Evolutionary conservation across 2,888 invertebrate genomes (phyloP).

Genomic region (Lasioglossum lativentre): DNA sequence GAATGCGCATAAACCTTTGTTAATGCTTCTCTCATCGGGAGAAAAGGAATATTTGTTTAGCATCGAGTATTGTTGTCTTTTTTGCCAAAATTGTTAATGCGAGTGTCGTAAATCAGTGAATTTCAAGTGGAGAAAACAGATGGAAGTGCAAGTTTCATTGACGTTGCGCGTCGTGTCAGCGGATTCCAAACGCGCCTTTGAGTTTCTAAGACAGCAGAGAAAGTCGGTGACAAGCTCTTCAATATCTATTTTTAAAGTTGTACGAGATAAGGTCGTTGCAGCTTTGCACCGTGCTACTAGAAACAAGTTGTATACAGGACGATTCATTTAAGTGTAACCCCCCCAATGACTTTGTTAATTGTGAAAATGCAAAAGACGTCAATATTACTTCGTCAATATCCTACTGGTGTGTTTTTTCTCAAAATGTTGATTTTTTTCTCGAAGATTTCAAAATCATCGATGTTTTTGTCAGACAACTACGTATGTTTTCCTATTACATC

Average conservation of each 20-base stretch:
- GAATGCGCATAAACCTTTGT: no score
- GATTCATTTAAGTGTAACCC: no score
- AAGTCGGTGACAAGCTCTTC: slow-evolving; percentile 54
- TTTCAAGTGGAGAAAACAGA: background rate
- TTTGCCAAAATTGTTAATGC: background rate
- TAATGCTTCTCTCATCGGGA: no score
- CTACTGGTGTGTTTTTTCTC: no score
- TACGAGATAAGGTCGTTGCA: slow-evolving; percentile 19
- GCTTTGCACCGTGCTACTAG: background rate
- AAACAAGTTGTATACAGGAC: background rate
- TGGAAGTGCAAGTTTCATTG: background rate
- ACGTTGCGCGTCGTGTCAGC: background rate
- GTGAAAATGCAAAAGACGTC: no score
- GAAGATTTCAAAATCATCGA: no score
- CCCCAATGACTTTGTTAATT: no score
- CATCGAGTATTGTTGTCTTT: slow-evolving; percentile 15
- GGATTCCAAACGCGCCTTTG: slow-evolving; percentile 26
- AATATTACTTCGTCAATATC: no score
- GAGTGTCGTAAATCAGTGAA: background rate
- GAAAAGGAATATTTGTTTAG: no score
- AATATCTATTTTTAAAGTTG: slow-evolving; percentile 46
- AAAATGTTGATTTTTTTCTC: no score
- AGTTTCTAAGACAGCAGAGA: slow-evolving; percentile 52
- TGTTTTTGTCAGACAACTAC: no score
- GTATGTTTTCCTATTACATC: no score